A percentile compares a stretch with the other conserved stretches of the same genome.
Evolutionary conservation across 2,113 vertebrate species (phyloP).

Genomic region (Coryphaenoides rupestris): DNA sequence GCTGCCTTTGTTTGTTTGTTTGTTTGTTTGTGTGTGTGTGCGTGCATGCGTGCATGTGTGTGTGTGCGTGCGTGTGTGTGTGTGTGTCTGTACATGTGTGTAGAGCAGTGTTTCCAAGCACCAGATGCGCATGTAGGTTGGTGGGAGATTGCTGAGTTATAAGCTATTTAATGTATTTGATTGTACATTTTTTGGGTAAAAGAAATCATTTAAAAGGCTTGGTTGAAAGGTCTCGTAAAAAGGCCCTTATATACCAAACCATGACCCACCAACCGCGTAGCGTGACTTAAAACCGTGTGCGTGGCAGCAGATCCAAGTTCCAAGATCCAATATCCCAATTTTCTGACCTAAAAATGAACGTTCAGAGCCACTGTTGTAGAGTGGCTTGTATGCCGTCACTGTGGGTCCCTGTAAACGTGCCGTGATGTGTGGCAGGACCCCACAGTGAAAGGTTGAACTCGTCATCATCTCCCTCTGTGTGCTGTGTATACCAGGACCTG

Average conservation of each 20-base stretch:
- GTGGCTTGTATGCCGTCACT: conserved; percentile 6
- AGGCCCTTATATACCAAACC: no score
- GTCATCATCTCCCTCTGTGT: neutral
- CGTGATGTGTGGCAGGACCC: conserved; percentile 32
- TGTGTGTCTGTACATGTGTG: conserved; percentile 2
- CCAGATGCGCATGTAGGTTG: neutral
- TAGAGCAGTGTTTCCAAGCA: conserved; percentile 4
- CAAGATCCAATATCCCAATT: no score
- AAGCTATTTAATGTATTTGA: no score
- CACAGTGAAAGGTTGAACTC: neutral
- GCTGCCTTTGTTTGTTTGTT: conserved; percentile 1
- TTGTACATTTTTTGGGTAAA: no score
- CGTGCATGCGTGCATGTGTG: conserved; percentile 1
- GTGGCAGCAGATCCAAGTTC: no score
- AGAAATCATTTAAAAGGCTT: no score
- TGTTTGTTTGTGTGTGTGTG: neutral
- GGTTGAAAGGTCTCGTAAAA: no score
- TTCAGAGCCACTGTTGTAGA: no score
- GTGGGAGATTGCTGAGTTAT: neutral
- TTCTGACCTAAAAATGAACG: no score
- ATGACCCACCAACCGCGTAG: no score
- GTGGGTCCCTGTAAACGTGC: conserved; percentile 14
- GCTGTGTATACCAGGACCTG: conserved; percentile 82
- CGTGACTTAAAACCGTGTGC: no score
- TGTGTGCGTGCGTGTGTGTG: neutral